Conservation (phyloP, 2,888 invertebrate species). For the Patella depressa region DNA sequence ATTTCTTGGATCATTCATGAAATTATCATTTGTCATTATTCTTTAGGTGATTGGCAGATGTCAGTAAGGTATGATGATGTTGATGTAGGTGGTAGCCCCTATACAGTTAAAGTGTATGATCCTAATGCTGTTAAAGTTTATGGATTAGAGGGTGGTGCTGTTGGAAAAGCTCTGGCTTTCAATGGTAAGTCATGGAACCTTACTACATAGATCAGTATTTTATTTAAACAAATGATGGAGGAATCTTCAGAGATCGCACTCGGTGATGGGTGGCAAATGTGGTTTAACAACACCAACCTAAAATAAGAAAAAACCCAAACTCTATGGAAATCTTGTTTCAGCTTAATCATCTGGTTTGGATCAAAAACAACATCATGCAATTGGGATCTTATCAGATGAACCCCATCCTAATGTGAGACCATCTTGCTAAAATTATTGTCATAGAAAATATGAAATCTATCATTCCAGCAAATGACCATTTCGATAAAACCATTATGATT, state of each 20-base stretch:
- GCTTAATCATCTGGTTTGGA: no score
- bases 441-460: no score
- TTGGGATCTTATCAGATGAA: no score
- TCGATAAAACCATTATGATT: no score
- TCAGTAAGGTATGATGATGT: conserved; percentile 95
- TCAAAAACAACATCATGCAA: no score
- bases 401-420: no score
- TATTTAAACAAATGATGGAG: neutral
- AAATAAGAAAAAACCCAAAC: no score
- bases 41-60: conserved; percentile 88
- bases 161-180: conserved; percentile 74
- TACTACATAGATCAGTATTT: neutral
- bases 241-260: neutral
- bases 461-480: no score
- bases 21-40: no score
- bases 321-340: no score
- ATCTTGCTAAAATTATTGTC: no score
- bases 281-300: neutral
- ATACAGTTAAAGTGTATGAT: conserved; percentile 95
- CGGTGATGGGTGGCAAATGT: neutral
- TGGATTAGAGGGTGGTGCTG: conserved; percentile 75
- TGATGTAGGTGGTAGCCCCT: conserved; percentile 96
- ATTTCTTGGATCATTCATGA: no score
- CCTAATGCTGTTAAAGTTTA: conserved; percentile 85
- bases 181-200: conserved; percentile 62